These are phyloP conservation scores for Odontocolon sp. DNA, from an alignment of 2,888 invertebrate species.

Conservation along the genomic window DNA sequence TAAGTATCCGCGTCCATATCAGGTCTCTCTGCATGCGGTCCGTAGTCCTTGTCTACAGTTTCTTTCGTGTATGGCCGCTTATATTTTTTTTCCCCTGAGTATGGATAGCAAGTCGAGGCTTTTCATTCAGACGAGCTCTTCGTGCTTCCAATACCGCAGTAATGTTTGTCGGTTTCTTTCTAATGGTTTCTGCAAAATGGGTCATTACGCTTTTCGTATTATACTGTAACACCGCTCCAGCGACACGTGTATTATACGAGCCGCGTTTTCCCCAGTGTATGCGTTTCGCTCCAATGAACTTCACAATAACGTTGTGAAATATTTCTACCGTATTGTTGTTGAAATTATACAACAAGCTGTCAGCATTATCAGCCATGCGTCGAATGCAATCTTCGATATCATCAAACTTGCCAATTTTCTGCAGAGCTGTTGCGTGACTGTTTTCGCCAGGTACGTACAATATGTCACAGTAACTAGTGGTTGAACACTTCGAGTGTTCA, in stretches of 20 bases:
- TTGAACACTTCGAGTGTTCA: background rate
- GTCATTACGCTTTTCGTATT: slow-evolving; percentile 13
- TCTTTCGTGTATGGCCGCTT: too few relatives aligned
- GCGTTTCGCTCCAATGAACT: slow-evolving; percentile 14
- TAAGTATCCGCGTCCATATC: too few relatives aligned
- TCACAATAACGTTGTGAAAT: slow-evolving; percentile 16
- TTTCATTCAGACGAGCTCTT: too few relatives aligned
- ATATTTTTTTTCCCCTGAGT: too few relatives aligned
- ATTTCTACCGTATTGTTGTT: slow-evolving; percentile 20
- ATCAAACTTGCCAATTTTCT: background rate
- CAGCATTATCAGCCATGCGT: slow-evolving; percentile 15
- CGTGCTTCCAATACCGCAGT: too few relatives aligned
- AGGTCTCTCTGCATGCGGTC: background rate
- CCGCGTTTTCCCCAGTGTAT: slow-evolving; percentile 2
- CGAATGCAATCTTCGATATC: slow-evolving; percentile 3
- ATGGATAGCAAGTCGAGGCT: too few relatives aligned
- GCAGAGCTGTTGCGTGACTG: too few relatives aligned
- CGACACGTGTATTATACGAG: slow-evolving; percentile 11
- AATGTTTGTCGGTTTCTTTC: background rate
- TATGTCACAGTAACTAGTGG: background rate
- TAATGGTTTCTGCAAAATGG: too few relatives aligned
- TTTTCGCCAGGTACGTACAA: too few relatives aligned
- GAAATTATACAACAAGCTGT: slow-evolving; percentile 5
- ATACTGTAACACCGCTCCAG: slow-evolving; percentile 5
- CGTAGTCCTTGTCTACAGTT: background rate